Conservation (phyloP, 2,797 vertebrate species). For the Geotrypetes seraphini region DNA sequence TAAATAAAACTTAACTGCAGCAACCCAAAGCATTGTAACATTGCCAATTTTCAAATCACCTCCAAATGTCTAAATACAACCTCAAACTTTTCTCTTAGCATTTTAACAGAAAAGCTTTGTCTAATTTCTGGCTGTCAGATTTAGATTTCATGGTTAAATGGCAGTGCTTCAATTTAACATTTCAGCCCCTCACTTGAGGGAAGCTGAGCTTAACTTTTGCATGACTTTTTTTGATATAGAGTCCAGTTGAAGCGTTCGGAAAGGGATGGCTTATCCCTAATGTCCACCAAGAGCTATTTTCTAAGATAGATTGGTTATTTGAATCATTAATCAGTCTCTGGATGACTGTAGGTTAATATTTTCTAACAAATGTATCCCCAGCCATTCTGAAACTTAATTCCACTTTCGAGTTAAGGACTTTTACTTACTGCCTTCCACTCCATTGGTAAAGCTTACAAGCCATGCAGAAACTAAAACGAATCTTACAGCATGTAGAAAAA, state of each 20-base stretch:
- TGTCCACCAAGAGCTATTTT: conserved; percentile 41
- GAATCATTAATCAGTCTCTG: conserved; percentile 42
- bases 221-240: conserved; percentile 44
- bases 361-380: conserved; percentile 30
- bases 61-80: no score
- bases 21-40: no score
- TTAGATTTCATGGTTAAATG: conserved; percentile 13
- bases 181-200: conserved; percentile 26
- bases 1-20: no score
- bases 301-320: conserved; percentile 39
- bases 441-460: not conserved
- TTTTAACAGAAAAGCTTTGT: no score
- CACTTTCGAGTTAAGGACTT: conserved; percentile 20
- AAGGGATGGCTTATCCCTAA: conserved; percentile 34
- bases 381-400: conserved; percentile 17
- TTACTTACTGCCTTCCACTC: conserved; percentile 2
- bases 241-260: conserved; percentile 43
- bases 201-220: conserved; percentile 30
- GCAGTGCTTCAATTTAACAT: conserved; percentile 13
- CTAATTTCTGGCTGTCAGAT: conserved; percentile 21
- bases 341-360: conserved; percentile 39
- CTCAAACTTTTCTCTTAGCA: no score
- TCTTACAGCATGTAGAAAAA: no score
- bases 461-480: not conserved
- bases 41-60: no score